phyloP scores from a whole-genome alignment of 2,888 invertebrate genomes.

The Mythimna pallens region DNA sequence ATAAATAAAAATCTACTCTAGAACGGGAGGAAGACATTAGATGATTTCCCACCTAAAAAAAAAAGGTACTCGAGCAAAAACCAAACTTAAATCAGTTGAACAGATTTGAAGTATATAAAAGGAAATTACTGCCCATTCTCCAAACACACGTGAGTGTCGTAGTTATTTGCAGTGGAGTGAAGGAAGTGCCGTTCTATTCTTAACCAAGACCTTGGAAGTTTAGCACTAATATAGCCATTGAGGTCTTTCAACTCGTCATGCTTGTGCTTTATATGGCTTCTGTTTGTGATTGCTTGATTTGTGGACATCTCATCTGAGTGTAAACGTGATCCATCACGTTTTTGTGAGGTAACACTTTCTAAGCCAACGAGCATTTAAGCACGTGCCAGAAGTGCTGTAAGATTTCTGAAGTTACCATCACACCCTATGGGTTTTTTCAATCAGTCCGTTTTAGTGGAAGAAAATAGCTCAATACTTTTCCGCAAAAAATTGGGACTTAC shows the following conservation, averaged over 20 bases:
- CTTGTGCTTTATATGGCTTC: constrained; percentile 23
- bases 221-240: constrained; percentile 28
- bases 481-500: no score
- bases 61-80: neutral
- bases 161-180: constrained; percentile 41
- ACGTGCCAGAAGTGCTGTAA: neutral
- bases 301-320: constrained; percentile 8
- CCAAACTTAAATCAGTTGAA: neutral
- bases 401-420: neutral
- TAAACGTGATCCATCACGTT: constrained; percentile 28
- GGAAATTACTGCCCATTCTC: constrained; percentile 27
- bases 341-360: neutral
- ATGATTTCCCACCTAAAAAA: no score
- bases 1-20: no score
- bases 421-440: no score
- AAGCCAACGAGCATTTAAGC: neutral
- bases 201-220: constrained; percentile 48
- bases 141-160: constrained; percentile 37
- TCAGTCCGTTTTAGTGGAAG: no score
- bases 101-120: constrained; percentile 15
- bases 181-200: constrained; percentile 55
- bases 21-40: no score
- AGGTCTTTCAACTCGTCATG: constrained; percentile 54
- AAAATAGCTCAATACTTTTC: no score
- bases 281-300: constrained; percentile 30